A percentile compares a stretch with the other conserved stretches of the same genome.
phyloP scores from a whole-genome alignment of 2,797 vertebrate genomes.

The Sebastes glaucus region DNA sequence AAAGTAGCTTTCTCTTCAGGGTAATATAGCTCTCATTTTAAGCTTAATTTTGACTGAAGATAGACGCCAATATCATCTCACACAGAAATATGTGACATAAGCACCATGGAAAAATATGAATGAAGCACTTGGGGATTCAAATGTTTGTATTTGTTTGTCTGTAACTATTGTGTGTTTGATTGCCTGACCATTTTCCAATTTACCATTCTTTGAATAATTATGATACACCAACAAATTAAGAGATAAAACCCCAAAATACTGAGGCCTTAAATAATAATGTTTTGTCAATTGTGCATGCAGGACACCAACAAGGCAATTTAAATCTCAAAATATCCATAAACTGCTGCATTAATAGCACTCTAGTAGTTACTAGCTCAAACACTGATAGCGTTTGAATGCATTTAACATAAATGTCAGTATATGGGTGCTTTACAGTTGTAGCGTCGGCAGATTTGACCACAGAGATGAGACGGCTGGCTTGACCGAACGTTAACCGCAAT shows the following conservation, averaged over 20 bases:
- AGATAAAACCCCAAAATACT: not conserved
- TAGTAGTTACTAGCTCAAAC: too few relatives aligned
- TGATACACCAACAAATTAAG: not conserved
- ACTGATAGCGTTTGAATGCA: too few relatives aligned
- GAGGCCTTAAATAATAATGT: not conserved
- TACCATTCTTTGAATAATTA: not conserved
- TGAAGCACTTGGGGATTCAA: not conserved
- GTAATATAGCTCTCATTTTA: not conserved
- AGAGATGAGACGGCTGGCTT: too few relatives aligned
- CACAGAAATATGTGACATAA: not conserved
- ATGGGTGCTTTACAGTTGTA: too few relatives aligned
- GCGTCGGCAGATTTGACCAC: too few relatives aligned
- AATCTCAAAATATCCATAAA: not conserved
- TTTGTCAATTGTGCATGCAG: not conserved
- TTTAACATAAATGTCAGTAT: too few relatives aligned
- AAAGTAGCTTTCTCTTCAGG: not conserved
- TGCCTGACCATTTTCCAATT: not conserved
- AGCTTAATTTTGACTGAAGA: not conserved
- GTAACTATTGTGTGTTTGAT: not conserved
- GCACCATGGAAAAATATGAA: not conserved
- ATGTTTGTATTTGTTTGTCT: not conserved
- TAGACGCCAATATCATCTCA: not conserved
- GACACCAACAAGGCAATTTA: not conserved
- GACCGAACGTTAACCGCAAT: too few relatives aligned
- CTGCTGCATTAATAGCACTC: not conserved